Evolutionary conservation across 2,113 vertebrate genomes (phyloP), one percentile per base, ranked within the genome.

Genomic region (Cricetomys ansorgei): DNA sequence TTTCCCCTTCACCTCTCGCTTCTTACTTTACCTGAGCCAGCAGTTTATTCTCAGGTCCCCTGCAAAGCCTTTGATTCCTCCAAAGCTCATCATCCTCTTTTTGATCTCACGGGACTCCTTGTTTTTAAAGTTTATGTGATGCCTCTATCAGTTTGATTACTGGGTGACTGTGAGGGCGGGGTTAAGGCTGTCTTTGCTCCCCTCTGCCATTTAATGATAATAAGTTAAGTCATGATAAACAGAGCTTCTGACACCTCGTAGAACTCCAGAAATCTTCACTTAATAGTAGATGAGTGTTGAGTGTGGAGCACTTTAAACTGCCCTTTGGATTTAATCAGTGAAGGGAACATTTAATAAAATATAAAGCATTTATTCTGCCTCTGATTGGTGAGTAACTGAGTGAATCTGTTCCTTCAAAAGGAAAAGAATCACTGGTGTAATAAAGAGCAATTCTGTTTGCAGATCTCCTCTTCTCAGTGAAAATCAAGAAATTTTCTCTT

Each of bases 351-450:
- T 84, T 72, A 59, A n/a, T 77, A 72, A 90, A 91, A 85, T 69
- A 9, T 29, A 85, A 67, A 45, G 15, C 65, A 48, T 27, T 31
- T 84, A 57, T 59, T 48, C 67, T 86, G 43, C 72, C 10, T 50
- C 31, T 88, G 29, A 79, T 69, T 92, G 37, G n/a, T 87, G 55
- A 87, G 55, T 88, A 79, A 48, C 43, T 69, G 55, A 29, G 17
- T 69, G 64, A 64, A 50, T 86, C 55, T 88, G 15, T 84, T 96
- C 27, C 31, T 93, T 83, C 94, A 95, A 76, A 37, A 79, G 40
- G 80, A 23, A 89, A 91, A 64, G 27, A 93, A 76, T 95, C 17
- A 50, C 34, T 34, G 43, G 55, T n/a, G 79, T 43, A 95, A 92
- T n/a, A 48, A 94, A 91, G 79, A 50, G 17, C 43, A 64, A 17